Evolutionary conservation across 1,140 invertebrate genomes (phyloP).

Genomic region (Psilanteris sp.): DNA sequence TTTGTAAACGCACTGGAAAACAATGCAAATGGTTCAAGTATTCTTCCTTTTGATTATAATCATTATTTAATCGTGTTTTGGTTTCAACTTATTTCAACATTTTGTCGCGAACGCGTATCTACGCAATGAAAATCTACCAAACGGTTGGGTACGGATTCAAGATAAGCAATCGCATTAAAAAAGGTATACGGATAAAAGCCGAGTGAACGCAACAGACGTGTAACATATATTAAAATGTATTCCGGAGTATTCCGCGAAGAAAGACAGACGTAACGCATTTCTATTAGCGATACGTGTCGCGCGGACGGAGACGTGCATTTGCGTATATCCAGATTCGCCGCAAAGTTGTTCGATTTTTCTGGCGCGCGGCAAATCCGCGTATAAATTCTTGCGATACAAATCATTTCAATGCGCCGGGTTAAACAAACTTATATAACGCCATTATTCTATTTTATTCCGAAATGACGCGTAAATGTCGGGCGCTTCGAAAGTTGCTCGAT

Average conservation of each 20-base stretch:
- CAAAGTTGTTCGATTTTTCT: conserved; percentile 54
- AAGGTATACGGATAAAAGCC: no score
- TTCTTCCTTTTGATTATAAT: no score
- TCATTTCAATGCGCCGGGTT: conserved; percentile 41
- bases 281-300: conserved; percentile 48
- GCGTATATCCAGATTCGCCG: conserved; percentile 17
- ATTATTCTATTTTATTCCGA: conserved; percentile 58
- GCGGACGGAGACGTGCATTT: conserved; percentile 31
- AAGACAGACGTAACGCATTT: conserved; percentile 35
- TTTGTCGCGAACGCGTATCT: no score
- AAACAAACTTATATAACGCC: conserved; percentile 56
- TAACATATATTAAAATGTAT: conserved; percentile 18
- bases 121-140: no score
- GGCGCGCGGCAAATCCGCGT: conserved; percentile 13
- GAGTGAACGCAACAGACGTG: background rate
- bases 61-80: no score
- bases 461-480: conserved; percentile 54
- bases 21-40: conserved; percentile 12
- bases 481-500: conserved; percentile 54
- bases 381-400: conserved; percentile 51
- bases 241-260: background rate
- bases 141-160: no score
- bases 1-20: conserved; percentile 25
- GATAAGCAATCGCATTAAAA: no score
- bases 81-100: no score